phyloP scores from a whole-genome alignment of 2,797 vertebrate species.

The Mus minutoides region DNA sequence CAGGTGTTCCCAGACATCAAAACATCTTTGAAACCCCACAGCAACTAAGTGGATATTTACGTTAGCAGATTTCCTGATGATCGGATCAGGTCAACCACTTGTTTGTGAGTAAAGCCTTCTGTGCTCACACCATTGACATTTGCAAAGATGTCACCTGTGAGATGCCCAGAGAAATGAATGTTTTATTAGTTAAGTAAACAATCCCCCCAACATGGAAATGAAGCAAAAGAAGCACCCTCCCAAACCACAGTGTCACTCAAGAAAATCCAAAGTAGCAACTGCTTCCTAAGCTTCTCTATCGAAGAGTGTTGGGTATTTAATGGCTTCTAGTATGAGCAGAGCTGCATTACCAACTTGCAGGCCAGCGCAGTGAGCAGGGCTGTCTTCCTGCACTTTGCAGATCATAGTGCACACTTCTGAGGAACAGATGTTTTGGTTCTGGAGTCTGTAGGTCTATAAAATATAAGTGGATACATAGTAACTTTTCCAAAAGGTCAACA shows the following conservation, averaged over 20 bases:
- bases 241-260: constrained; percentile 3
- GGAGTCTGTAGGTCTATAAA: constrained; percentile 91
- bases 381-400: constrained; percentile 91
- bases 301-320: not conserved
- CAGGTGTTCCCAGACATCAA: not conserved
- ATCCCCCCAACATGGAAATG: not conserved
- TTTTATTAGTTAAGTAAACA: constrained; percentile 27
- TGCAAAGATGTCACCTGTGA: constrained; percentile 92
- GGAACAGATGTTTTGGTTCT: constrained; percentile 85
- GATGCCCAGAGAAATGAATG: not conserved
- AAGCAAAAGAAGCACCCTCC: not conserved
- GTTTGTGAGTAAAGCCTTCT: constrained; percentile 91
- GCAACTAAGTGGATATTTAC: constrained; percentile 85
- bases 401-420: constrained; percentile 92
- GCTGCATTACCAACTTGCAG: constrained; percentile 91
- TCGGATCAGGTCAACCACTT: constrained; percentile 92
- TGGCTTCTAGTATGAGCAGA: not conserved
- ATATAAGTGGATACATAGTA: constrained; percentile 38
- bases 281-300: not conserved
- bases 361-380: constrained; percentile 92
- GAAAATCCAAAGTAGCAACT: constrained; percentile 27
- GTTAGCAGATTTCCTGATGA: constrained; percentile 92
- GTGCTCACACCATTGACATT: constrained; percentile 92
- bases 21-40: not conserved
- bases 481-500: not conserved